Percentiles rank a stretch among this genome's conserved stretches.
These are phyloP conservation scores for Sebastes flavidus DNA, from an alignment of 2,797 vertebrate species.

Conservation along the genomic window DNA sequence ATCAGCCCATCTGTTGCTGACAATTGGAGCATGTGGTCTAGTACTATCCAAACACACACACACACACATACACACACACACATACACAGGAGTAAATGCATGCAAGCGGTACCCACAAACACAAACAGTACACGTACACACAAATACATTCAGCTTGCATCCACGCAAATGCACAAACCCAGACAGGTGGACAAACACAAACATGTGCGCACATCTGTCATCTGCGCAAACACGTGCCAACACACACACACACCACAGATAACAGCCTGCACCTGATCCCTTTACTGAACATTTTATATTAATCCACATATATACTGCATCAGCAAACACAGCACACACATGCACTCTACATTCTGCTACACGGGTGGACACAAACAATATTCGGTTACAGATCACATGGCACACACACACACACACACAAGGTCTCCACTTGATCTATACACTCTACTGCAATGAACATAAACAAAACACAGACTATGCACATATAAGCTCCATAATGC, in stretches of 20 bases:
- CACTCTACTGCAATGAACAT: constrained; percentile 16
- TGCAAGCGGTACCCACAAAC: constrained; percentile 11
- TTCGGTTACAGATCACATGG: neutral
- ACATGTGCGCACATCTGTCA: constrained; percentile 21
- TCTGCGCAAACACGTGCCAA: constrained; percentile 20
- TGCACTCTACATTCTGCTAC: neutral
- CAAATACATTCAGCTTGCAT: constrained; percentile 19
- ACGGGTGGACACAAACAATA: neutral
- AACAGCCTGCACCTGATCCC: constrained; percentile 11
- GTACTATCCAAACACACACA: constrained; percentile 41
- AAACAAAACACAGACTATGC: constrained; percentile 22
- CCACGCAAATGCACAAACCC: constrained; percentile 23
- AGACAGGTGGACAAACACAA: constrained; percentile 44
- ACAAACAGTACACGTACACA: neutral
- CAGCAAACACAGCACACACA: neutral
- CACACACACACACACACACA: neutral
- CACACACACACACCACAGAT: constrained; percentile 13
- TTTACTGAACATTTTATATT: neutral
- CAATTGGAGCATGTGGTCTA: constrained; percentile 59
- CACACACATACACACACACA: neutral
- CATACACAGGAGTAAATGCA: neutral
- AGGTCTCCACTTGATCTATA: neutral
- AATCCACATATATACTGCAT: constrained; percentile 1
- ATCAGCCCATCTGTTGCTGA: constrained; percentile 71
- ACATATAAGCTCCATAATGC: neutral